Base-by-base conservation (phyloP, 2,113 vertebrate species). In the Burhinus bistriatus region DNA sequence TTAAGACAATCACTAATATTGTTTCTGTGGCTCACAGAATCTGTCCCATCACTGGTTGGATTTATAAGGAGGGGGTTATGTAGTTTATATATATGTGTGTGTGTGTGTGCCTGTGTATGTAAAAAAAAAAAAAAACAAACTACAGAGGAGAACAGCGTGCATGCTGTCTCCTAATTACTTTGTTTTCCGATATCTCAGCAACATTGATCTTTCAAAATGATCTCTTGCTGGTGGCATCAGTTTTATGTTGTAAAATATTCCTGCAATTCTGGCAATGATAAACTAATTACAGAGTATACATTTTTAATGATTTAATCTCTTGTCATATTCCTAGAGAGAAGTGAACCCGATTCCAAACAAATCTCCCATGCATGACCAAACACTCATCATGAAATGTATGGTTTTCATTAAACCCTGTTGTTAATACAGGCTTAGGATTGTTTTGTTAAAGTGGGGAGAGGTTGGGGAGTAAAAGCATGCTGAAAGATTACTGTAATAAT, bases 221-320 rank as follows among this genome's bases (percentile, higher is more conserved):
- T 97, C 85, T 97, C 96, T 97, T 95, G 94, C 68, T 97, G 95
- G 78, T 96, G 93, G 95, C 95, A 95, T 94, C 78, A 58, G 86
- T 85, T 85, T 97, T 96, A 89, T 83, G 59, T 77, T 95, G 89
- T 93, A 97, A 97, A 97, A 95, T 95, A 96, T 86, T 97, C 94
- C 90, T 93, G 45, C 82, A 65, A 93, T 97, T 96, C 96, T 97
- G 96, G 97, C 96, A 96, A 61, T 83, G 96, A 96, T 97, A 96
- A 94, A 96, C 96, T 98, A 97, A 98, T 98, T 98, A 97, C 87
- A 94, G 72, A 81, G 93, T 97, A 96, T 98, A 97, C 96, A 97
- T 98, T 98, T 98, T 98, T 98, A 98, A 98, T 97, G 95, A 96
- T 97, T 97, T 97, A 97, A 98, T 98, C 97, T 98, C 95, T 95